Conservation (phyloP, 2,113 vertebrate genomes). For the Boleophthalmus pectinirostris region DNA sequence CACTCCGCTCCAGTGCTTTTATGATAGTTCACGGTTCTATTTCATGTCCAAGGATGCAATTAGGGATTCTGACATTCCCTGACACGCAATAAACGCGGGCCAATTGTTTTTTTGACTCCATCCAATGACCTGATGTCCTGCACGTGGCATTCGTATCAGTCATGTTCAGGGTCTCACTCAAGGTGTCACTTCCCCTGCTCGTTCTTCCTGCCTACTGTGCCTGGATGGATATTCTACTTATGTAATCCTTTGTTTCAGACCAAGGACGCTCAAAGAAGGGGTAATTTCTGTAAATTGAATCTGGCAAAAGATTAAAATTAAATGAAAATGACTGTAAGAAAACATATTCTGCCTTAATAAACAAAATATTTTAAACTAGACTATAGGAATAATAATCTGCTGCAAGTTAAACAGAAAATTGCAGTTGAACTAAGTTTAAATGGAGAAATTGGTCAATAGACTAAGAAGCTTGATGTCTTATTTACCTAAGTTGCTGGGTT, state of each 20-base stretch:
- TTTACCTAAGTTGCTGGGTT: no score
- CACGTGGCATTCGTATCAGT: conserved; percentile 30
- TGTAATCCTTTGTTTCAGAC: conserved; percentile 22
- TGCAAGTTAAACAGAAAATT: background rate
- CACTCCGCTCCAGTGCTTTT: conserved; percentile 12
- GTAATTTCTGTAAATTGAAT: background rate
- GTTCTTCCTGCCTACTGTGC: background rate
- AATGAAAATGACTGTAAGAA: background rate
- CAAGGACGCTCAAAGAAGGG: no score
- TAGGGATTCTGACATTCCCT: conserved; percentile 22
- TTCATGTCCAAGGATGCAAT: conserved; percentile 25
- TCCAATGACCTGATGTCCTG: conserved; percentile 5
- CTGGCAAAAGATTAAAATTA: background rate
- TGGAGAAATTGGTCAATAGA: background rate
- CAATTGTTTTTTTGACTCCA: conserved; percentile 4
- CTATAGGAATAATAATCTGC: background rate
- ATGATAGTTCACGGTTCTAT: conserved; percentile 4
- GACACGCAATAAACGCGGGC: conserved; percentile 18
- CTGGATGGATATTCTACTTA: conserved; percentile 13
- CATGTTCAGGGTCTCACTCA: conserved; percentile 8
- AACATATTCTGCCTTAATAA: background rate
- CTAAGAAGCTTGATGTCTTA: background rate
- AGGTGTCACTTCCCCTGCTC: background rate
- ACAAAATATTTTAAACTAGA: background rate
- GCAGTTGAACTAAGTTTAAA: background rate